phyloP scores from a whole-genome alignment of 1,140 invertebrate genomes.

The Ooceraea biroi region DNA sequence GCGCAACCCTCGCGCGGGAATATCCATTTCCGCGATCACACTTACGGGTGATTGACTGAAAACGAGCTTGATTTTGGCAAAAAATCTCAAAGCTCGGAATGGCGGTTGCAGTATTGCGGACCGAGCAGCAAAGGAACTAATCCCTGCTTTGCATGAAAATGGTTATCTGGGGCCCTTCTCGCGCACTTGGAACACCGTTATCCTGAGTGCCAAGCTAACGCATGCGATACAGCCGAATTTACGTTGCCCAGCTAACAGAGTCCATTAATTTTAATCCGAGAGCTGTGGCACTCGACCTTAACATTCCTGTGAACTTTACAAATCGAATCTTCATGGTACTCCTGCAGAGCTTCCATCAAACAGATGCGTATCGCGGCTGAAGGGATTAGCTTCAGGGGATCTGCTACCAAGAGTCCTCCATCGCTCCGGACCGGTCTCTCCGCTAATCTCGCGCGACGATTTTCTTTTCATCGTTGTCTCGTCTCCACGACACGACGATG shows the following conservation, averaged over 20 bases:
- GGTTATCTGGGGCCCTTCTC: not conserved
- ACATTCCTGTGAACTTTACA: too few species aligned
- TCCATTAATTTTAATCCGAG: not conserved
- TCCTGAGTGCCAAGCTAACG: not conserved
- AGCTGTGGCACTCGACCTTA: too few species aligned
- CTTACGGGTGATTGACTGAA: not conserved
- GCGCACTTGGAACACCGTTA: constrained; percentile 5
- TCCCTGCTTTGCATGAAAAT: constrained; percentile 32
- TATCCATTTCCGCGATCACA: not conserved
- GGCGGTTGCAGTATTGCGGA: not conserved
- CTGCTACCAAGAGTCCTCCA: too few species aligned
- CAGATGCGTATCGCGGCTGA: too few species aligned
- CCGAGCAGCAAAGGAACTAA: not conserved
- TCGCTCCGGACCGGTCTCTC: not conserved
- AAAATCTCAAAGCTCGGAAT: not conserved
- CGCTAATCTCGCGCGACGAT: too few species aligned
- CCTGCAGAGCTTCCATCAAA: too few species aligned
- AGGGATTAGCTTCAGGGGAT: too few species aligned
- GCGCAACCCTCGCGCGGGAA: not conserved
- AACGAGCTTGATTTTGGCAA: not conserved
- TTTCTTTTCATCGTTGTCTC: too few species aligned
- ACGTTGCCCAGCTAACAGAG: not conserved
- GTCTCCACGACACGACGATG: not conserved
- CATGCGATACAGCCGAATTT: not conserved
- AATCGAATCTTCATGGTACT: too few species aligned